These are phyloP conservation scores for Caenorhabditis sulstoni DNA, from an alignment of 2,888 invertebrate species.

Conservation along the genomic window DNA sequence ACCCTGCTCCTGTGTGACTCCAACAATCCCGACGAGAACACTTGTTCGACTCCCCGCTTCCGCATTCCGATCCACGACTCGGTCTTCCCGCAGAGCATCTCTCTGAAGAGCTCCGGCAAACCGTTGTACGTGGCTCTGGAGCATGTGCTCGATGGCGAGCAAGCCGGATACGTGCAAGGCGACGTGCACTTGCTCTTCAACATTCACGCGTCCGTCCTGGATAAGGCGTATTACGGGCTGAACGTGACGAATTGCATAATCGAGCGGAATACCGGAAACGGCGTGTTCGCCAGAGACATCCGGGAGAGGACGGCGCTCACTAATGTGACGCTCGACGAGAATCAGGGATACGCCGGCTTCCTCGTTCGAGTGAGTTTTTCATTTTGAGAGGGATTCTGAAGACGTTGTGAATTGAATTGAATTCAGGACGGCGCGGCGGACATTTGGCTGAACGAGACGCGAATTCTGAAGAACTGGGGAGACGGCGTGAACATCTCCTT, in stretches of 20 bases:
- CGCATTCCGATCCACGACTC: slow-evolving; percentile 75
- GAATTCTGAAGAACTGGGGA: slow-evolving; percentile 92
- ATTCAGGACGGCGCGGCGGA: slow-evolving; percentile 92
- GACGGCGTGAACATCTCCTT: slow-evolving; percentile 96
- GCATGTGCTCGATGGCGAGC: slow-evolving; percentile 66
- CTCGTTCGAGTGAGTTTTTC: slow-evolving; percentile 39
- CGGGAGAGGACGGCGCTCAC: slow-evolving; percentile 82
- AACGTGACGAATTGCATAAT: slow-evolving; percentile 90
- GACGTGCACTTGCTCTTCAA: slow-evolving; percentile 77
- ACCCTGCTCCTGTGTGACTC: slow-evolving; percentile 63
- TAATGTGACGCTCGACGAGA: slow-evolving; percentile 78
- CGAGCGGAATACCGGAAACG: slow-evolving; percentile 92
- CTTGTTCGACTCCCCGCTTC: slow-evolving; percentile 48
- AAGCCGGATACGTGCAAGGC: slow-evolving; percentile 70
- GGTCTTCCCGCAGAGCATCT: slow-evolving; percentile 76
- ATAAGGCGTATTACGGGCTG: slow-evolving; percentile 86
- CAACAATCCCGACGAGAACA: slow-evolving; percentile 51
- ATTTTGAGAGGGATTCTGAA: not conserved
- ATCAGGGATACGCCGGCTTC: slow-evolving; percentile 78
- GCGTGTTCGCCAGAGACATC: slow-evolving; percentile 92
- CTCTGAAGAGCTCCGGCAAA: slow-evolving; percentile 70
- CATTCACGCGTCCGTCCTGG: slow-evolving; percentile 78
- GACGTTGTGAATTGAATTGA: slow-evolving; percentile 82
- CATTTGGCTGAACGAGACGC: slow-evolving; percentile 91
- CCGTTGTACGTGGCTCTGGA: slow-evolving; percentile 73